Evolutionary conservation across 1,140 invertebrate genomes (phyloP).

Genomic region (Saxidomus purpurata): DNA sequence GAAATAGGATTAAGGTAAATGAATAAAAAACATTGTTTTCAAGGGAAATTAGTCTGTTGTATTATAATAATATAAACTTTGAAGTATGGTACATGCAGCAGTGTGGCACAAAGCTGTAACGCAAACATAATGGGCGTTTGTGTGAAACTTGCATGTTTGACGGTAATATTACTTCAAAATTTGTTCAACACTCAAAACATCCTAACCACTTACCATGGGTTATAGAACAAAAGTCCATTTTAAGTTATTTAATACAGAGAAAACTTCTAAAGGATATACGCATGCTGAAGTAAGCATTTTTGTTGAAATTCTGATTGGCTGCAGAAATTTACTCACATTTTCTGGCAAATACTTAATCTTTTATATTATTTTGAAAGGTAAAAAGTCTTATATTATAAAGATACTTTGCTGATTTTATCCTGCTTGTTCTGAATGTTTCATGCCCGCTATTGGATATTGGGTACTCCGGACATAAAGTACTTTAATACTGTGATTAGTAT

Average conservation of each 20-base stretch:
- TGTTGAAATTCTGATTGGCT: not conserved
- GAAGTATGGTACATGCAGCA: conserved; percentile 8
- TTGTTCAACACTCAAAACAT: not conserved
- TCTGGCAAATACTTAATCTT: not conserved
- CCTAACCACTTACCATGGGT: not conserved
- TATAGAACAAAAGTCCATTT: not conserved
- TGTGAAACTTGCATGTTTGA: conserved; percentile 11
- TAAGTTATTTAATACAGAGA: not conserved
- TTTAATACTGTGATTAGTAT: too few relatives aligned
- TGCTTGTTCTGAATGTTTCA: too few relatives aligned
- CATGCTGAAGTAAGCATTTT: not conserved
- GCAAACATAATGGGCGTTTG: not conserved
- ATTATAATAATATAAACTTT: conserved; percentile 13
- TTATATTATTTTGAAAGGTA: not conserved
- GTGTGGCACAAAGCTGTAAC: not conserved
- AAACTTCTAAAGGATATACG: not conserved
- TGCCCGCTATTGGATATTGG: too few relatives aligned
- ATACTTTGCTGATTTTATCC: too few relatives aligned
- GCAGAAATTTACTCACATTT: not conserved
- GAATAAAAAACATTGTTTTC: conserved; percentile 14
- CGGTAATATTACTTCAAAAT: conserved; percentile 24
- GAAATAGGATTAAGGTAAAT: not conserved
- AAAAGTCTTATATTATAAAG: too few relatives aligned
- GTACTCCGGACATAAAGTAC: too few relatives aligned
- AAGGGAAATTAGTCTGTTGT: not conserved